Percentiles rank a stretch among this genome's conserved stretches.
These are phyloP conservation scores for Orthosia gracilis DNA, from an alignment of 2,888 invertebrate species.

Conservation along the genomic window DNA sequence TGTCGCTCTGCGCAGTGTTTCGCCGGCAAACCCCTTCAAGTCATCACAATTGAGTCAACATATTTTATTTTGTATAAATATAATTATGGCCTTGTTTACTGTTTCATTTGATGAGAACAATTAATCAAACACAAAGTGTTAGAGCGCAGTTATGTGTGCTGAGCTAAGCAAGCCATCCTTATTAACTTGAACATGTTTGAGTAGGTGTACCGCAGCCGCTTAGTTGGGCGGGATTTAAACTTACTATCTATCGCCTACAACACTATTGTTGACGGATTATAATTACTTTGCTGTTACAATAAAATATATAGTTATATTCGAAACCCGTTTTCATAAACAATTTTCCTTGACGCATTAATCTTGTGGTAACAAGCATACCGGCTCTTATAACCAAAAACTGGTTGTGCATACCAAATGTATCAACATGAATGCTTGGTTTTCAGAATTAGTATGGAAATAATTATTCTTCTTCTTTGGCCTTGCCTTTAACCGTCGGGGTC, in stretches of 20 bases:
- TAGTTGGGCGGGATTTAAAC: conserved; percentile 53
- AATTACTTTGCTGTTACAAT: conserved; percentile 8
- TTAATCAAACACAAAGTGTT: conserved; percentile 19
- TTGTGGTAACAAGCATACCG: too few species aligned
- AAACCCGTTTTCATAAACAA: background rate
- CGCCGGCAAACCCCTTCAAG: too few species aligned
- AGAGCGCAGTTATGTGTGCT: conserved; percentile 22
- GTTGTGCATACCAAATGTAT: too few species aligned
- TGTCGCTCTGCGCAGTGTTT: too few species aligned
- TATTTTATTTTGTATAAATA: too few species aligned
- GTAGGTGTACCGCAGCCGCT: conserved; percentile 44
- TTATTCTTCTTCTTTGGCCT: too few species aligned
- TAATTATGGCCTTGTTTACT: background rate
- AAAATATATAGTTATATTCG: background rate
- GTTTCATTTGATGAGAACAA: conserved; percentile 9
- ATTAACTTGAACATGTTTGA: conserved; percentile 51
- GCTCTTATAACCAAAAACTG: too few species aligned
- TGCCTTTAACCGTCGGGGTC: too few species aligned
- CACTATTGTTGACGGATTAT: conserved; percentile 43
- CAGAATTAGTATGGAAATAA: too few species aligned
- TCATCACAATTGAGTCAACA: too few species aligned
- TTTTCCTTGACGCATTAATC: too few species aligned
- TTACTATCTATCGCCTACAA: conserved; percentile 51
- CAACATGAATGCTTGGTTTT: too few species aligned
- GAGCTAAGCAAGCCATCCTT: conserved; percentile 27